Evolutionary conservation across 2,113 vertebrate species (phyloP), one percentile per base, ranked within the genome.

Genomic region (Vireo altiloquus): DNA sequence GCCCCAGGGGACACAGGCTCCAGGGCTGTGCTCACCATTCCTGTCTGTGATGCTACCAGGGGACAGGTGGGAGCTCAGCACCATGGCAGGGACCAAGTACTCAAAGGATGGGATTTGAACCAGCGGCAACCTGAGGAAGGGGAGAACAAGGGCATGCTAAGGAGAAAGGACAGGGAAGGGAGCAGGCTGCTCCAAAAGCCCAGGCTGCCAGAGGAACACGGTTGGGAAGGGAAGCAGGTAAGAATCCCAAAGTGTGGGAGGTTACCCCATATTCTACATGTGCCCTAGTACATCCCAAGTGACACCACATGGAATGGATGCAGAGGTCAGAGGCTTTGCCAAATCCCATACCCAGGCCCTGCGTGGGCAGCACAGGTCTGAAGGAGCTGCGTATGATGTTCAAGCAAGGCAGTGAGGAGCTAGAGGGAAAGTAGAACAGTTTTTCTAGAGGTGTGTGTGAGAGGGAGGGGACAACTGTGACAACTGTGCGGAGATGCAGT

Each of bases 61-160:
- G 33, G 96, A 91, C 50, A 83, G 78, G 76, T 97, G 97, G 65
- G 95, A 98, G 85, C 93, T 98, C 89, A 99, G 93, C 86, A 98
- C 94, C 83, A 98, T 75, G 61, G 98, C 98, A 69, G 98, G 98
- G 68, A 98, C 94, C 82, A 99, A 96, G 91, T 98, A 98, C 88
- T 99, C 98, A 6, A 99, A 97, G 30, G 98, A 98, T 18, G 98
- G 98, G 76, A 98, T 98, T 79, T 99, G 98, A 79, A 99, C 87
- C 88, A 99, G 95, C 0, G 98, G 98, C 72, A 99, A 81, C 95
- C 98, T 99, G 94, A 70, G 87, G 79, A 95, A 57, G 57, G 27
- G 25, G 50, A 96, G 35, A 96, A 65, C 37, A 89, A 82, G 5
- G 5, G 6, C 27, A 49, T 1, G 1, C 57, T 37, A 93, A 23